Conservation (phyloP, 1,140 invertebrate genomes). For the Leptinotarsa undecemlineata region DNA sequence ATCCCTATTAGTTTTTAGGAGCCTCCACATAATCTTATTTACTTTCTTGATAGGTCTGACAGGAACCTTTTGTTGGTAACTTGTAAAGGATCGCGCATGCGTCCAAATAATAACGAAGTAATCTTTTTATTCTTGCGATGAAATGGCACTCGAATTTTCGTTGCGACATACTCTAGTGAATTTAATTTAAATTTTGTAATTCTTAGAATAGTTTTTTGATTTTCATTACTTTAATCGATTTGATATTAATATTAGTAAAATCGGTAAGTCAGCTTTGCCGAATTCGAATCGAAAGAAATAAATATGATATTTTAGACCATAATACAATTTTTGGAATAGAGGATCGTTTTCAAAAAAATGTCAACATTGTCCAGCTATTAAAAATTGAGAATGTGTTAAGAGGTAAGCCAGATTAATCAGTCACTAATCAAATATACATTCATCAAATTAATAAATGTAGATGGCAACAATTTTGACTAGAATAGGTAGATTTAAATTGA, state of each 20-base stretch:
- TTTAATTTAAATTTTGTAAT: constrained; percentile 8
- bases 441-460: no score
- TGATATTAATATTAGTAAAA: not conserved
- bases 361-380: not conserved
- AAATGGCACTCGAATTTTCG: constrained; percentile 29
- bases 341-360: constrained; percentile 11
- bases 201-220: constrained; percentile 1
- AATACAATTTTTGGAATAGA: constrained; percentile 10
- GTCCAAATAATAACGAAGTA: constrained; percentile 11
- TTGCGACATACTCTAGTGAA: not conserved
- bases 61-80: no score
- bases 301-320: constrained; percentile 5
- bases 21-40: no score
- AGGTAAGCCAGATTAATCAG: not conserved
- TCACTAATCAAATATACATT: not conserved
- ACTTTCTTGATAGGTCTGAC: no score
- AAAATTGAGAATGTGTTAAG: constrained; percentile 13
- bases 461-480: no score
- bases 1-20: no score
- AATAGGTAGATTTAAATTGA: no score
- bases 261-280: constrained; percentile 10
- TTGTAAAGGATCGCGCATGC: constrained; percentile 10
- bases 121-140: constrained; percentile 29
- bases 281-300: not conserved
- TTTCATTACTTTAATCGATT: not conserved